Conservation (phyloP, 2,797 vertebrate genomes). For the Xenentodon cancila region DNA sequence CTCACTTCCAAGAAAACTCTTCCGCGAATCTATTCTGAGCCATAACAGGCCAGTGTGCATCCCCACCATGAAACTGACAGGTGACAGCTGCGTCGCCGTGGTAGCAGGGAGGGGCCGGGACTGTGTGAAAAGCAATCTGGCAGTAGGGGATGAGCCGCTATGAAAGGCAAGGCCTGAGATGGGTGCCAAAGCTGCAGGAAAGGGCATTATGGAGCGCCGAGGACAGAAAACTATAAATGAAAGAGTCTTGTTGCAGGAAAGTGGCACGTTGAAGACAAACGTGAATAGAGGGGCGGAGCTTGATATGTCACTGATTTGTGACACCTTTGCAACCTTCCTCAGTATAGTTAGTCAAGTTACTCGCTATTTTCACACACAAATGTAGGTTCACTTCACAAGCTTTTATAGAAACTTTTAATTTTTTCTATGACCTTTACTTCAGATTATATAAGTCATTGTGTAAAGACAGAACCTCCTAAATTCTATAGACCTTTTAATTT, state of each 20-base stretch:
- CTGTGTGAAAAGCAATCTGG: conserved; percentile 78
- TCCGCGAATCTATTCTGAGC: conserved; percentile 76
- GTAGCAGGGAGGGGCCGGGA: conserved; percentile 72
- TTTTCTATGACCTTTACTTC: no score
- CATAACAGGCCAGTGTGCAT: conserved; percentile 59
- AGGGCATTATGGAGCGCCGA: conserved; percentile 21
- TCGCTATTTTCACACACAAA: no score
- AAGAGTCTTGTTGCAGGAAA: conserved; percentile 6
- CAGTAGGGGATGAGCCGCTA: conserved; percentile 61
- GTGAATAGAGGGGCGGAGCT: conserved; percentile 4
- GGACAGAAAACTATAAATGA: conserved; percentile 40
- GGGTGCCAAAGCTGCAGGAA: conserved; percentile 39
- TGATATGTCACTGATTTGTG: conserved; percentile 2
- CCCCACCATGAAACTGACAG: conserved; percentile 77
- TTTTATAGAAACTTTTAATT: no score
- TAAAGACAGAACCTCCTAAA: no score
- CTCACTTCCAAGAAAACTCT: conserved; percentile 53
- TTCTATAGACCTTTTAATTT: no score
- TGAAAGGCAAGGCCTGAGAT: conserved; percentile 61
- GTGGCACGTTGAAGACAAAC: conserved; percentile 17
- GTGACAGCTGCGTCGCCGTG: conserved; percentile 81
- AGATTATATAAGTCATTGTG: no score
- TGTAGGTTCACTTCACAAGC: no score
- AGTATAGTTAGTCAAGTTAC: no score
- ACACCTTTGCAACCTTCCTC: no score